These are phyloP conservation scores for Calliopum simillimum DNA, from an alignment of 2,888 invertebrate genomes.

Conservation along the genomic window DNA sequence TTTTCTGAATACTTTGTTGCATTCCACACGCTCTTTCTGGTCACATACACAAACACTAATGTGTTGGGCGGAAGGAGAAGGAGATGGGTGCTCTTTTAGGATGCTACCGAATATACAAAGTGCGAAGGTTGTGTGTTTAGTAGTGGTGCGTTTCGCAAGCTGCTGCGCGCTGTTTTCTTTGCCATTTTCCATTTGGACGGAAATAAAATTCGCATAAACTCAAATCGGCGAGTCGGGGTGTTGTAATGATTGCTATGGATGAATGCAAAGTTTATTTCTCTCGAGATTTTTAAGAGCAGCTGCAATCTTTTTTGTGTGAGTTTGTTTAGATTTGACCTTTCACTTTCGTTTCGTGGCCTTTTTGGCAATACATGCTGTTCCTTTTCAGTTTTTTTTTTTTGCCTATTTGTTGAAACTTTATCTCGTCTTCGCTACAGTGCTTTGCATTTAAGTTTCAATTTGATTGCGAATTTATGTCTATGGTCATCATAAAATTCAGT, in stretches of 20 bases:
- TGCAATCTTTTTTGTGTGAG: not conserved
- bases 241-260: too few species aligned
- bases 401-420: not conserved
- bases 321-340: constrained; percentile 8
- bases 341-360: not conserved
- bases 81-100: too few species aligned
- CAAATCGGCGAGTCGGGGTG: not conserved
- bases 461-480: constrained; percentile 58
- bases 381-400: not conserved
- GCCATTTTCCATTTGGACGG: constrained; percentile 4
- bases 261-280: not conserved
- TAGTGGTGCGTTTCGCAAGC: constrained; percentile 1
- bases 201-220: constrained; percentile 6
- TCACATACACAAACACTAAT: too few species aligned
- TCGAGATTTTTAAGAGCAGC: not conserved
- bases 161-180: not conserved
- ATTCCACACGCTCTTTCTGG: not conserved
- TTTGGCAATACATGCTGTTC: not conserved
- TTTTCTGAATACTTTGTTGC: constrained; percentile 12
- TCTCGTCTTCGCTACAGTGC: not conserved
- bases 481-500: constrained; percentile 26
- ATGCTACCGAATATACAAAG: too few species aligned
- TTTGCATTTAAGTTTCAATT: constrained; percentile 54
- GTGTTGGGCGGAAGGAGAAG: too few species aligned
- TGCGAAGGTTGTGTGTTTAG: too few species aligned